A percentile compares a stretch with the other conserved stretches of the same genome.
Conservation (phyloP, 2,113 vertebrate genomes). For the Tricholaema leucomelas region DNA sequence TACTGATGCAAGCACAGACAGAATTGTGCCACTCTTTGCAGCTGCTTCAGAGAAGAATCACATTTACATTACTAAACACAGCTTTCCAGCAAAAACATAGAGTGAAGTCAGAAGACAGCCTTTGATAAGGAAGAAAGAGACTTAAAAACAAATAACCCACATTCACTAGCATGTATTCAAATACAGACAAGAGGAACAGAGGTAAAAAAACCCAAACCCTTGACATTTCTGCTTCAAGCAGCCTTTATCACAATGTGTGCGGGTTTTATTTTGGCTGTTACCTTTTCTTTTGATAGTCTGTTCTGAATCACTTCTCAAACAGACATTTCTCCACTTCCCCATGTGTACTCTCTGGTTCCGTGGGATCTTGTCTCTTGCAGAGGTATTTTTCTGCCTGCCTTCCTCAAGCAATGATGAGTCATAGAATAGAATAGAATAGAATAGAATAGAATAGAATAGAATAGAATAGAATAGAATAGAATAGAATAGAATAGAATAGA, state of each 20-base stretch:
- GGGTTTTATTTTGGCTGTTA: conserved; percentile 51
- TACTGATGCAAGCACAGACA: conserved; percentile 49
- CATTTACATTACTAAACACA: conserved; percentile 75
- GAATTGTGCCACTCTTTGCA: conserved; percentile 56
- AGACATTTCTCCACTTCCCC: conserved; percentile 4
- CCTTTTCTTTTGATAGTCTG: conserved; percentile 54
- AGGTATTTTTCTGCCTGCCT: neutral
- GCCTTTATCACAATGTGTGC: conserved; percentile 4
- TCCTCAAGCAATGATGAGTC: neutral
- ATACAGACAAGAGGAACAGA: conserved; percentile 63
- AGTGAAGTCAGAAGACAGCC: conserved; percentile 64
- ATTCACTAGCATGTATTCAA: conserved; percentile 63
- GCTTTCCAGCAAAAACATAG: conserved; percentile 56
- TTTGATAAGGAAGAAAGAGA: conserved; percentile 71
- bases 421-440: too few species aligned
- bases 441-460: too few species aligned
- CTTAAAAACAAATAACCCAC: conserved; percentile 69
- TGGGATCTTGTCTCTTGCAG: neutral
- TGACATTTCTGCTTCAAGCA: conserved; percentile 61
- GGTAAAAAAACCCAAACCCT: neutral
- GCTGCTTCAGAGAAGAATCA: conserved; percentile 65
- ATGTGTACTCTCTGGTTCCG: neutral
- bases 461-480: too few species aligned
- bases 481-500: too few species aligned
- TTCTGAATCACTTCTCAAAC: conserved; percentile 36